Evolutionary conservation across 2,888 invertebrate species (phyloP), one percentile per base, ranked within the genome.

Genomic region (Aromia moschata): DNA sequence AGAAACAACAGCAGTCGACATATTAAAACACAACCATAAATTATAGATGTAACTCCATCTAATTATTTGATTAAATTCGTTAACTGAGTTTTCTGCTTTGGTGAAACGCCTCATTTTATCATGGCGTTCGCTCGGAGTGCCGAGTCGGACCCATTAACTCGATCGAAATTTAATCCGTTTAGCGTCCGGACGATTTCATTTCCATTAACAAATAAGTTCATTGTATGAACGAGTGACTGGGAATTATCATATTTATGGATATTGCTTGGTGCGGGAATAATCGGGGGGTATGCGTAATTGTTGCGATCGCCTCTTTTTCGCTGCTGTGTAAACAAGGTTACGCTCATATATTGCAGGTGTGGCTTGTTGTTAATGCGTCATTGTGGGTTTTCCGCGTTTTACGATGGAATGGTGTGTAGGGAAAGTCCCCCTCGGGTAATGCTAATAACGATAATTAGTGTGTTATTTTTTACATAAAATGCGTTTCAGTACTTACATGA

Each of bases 121-220:
- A 62, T 62, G 57, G 60, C 41, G 57, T 60, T 61, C 57, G 37
- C 57, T 56, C 59, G 51, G 56, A 47, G 58, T 51, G 36, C n/a
- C n/a, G 51, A 60, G 58, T 64, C 63, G 55, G 53, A 56, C 47
- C 71, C 69, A 73, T 73, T 73, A 70, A 68, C 68, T 70, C 69
- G 71, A 72, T 72, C 70, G 70, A 72, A 71, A 69, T 71, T 70
- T 73, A 73, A 72, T 72, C 65, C 70, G 67, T 62, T 70, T 70
- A 69, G 65, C 18, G 63, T 64, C 62, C 63, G 65, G 68, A 64
- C 68, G 65, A 72, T 73, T 73, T 70, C 69, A 70, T 71, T 70
- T 71, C 70, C 71, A 73, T 71, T 70, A 73, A 69, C 69, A 65
- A 52, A 52, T 52, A 52, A 52, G 52, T 52, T 41, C 40, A 52